Conservation (phyloP, 1,140 invertebrate species). For the Listronotus oregonensis region DNA sequence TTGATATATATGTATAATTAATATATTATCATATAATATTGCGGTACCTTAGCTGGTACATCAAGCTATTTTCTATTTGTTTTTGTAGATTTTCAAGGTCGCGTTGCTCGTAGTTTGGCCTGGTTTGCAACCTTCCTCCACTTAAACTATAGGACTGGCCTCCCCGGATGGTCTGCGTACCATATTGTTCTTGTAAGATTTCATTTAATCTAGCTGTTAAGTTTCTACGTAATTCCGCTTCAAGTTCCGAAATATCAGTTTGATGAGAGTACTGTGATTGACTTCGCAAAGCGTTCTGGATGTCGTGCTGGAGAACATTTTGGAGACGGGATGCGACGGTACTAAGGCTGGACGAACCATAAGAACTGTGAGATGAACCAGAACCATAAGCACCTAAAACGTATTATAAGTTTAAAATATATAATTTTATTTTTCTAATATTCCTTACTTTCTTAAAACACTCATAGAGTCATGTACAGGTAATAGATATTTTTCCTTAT, state of each 20-base stretch:
- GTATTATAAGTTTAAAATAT: neutral
- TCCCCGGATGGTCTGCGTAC: slow-evolving; percentile 44
- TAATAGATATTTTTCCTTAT: too few relatives aligned
- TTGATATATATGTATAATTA: too few relatives aligned
- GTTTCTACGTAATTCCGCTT: slow-evolving; percentile 47
- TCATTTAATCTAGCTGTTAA: slow-evolving; percentile 47
- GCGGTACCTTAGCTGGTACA: slow-evolving; percentile 41
- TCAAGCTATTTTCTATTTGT: slow-evolving; percentile 46
- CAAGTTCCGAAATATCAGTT: slow-evolving; percentile 38
- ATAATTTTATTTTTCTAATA: too few relatives aligned
- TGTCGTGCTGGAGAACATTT: slow-evolving; percentile 45
- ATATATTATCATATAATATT: too few relatives aligned
- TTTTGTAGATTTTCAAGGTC: slow-evolving; percentile 47
- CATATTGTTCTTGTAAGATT: slow-evolving; percentile 44
- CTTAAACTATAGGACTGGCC: slow-evolving; percentile 45
- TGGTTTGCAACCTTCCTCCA: slow-evolving; percentile 41
- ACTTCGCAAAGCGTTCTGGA: slow-evolving; percentile 39
- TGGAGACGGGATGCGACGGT: slow-evolving; percentile 40
- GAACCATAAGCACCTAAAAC: slow-evolving; percentile 12
- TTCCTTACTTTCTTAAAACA: too few relatives aligned
- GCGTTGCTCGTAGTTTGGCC: slow-evolving; percentile 49
- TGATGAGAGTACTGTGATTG: slow-evolving; percentile 21
- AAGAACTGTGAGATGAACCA: slow-evolving; percentile 7
- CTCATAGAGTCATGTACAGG: too few relatives aligned
- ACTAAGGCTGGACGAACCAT: slow-evolving; percentile 36